Conservation (phyloP, 2,888 invertebrate genomes). For the Stegana nigrithorax region DNA sequence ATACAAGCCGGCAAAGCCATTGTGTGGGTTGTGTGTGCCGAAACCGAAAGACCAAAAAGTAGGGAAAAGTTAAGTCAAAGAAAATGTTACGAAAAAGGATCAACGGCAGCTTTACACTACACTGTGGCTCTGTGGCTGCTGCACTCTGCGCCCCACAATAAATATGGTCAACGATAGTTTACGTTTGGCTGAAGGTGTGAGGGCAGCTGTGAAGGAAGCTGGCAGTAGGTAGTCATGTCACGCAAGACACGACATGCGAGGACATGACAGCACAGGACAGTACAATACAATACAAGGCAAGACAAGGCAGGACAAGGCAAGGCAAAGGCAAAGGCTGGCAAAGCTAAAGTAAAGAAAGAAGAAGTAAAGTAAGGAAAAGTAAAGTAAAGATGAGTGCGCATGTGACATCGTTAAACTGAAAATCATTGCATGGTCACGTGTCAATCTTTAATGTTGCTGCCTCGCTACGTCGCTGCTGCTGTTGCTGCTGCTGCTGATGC, state of each 20-base stretch:
- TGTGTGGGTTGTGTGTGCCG: no score
- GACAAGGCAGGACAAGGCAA: no score
- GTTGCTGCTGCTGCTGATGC: not conserved
- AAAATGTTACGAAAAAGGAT: constrained; percentile 52
- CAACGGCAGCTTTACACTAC: constrained; percentile 56
- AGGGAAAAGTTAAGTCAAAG: constrained; percentile 28
- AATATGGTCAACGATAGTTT: constrained; percentile 1
- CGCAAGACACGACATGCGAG: constrained; percentile 33
- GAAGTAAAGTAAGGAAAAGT: no score
- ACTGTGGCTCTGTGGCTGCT: not conserved
- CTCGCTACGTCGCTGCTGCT: constrained; percentile 6
- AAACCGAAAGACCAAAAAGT: no score
- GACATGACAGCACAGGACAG: constrained; percentile 7
- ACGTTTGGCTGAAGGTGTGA: not conserved
- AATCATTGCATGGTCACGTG: constrained; percentile 68
- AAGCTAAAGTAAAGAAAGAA: no score
- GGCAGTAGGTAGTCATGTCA: not conserved
- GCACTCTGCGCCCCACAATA: constrained; percentile 2
- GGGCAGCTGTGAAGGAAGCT: not conserved
- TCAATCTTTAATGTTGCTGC: constrained; percentile 56
- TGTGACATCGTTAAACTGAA: constrained; percentile 61
- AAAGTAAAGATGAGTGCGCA: no score
- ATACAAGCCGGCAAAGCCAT: constrained; percentile 19
- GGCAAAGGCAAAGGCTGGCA: no score
- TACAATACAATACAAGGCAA: no score